phyloP scores from a whole-genome alignment of 2,888 invertebrate species.

The Marasmarcha lunaedactyla region DNA sequence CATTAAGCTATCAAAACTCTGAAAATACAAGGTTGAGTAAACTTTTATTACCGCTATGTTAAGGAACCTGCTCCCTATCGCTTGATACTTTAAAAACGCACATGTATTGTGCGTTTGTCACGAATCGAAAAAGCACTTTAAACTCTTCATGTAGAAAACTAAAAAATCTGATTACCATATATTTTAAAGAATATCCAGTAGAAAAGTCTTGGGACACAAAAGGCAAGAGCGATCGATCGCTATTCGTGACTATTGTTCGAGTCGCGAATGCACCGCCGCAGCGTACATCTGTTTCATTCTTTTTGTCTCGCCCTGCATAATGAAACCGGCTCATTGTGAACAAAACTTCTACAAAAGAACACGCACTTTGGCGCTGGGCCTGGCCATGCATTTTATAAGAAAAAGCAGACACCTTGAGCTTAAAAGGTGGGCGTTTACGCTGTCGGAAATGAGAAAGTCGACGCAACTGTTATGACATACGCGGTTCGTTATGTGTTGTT shows the following conservation, averaged over 20 bases:
- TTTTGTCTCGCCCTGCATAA: constrained; percentile 59
- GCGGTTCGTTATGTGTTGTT: constrained; percentile 51
- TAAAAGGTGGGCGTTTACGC: constrained; percentile 55
- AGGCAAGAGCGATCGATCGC: constrained; percentile 44
- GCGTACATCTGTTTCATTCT: constrained; percentile 65
- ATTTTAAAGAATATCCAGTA: too few relatives aligned
- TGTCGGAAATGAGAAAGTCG: constrained; percentile 61
- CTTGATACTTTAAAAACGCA: constrained; percentile 24
- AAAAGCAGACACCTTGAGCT: constrained; percentile 47
- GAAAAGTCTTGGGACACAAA: constrained; percentile 37
- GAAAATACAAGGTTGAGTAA: too few relatives aligned
- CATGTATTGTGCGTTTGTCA: constrained; percentile 17
- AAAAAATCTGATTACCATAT: too few relatives aligned
- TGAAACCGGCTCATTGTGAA: constrained; percentile 61
- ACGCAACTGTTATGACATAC: constrained; percentile 66
- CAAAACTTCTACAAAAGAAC: constrained; percentile 61
- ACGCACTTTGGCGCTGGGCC: constrained; percentile 44
- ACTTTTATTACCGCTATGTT: constrained; percentile 47
- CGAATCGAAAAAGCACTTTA: too few relatives aligned
- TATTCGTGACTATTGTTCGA: constrained; percentile 61
- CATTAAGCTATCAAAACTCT: too few relatives aligned
- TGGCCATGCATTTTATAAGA: constrained; percentile 48
- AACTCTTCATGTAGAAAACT: too few relatives aligned
- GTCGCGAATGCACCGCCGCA: constrained; percentile 44
- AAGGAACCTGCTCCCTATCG: constrained; percentile 49